Conservation (phyloP, 2,797 vertebrate genomes). For the Parauchenoglanis punctatus region DNA sequence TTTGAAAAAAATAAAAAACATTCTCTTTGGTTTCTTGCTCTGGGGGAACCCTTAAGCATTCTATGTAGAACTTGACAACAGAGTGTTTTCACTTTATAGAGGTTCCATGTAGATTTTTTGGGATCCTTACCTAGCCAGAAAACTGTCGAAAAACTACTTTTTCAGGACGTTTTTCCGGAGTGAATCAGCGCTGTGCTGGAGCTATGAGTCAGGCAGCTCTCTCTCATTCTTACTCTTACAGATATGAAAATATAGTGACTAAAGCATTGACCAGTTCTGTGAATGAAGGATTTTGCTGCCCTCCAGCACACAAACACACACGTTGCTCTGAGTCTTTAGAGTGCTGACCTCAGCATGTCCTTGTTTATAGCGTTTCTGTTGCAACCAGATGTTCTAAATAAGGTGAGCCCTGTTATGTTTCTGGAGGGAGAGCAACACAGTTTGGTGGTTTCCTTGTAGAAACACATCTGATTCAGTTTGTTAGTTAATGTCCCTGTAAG, state of each 20-base stretch:
- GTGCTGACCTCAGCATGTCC: conserved; percentile 36
- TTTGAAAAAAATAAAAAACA: not conserved
- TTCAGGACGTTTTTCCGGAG: not conserved
- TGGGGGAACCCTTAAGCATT: not conserved
- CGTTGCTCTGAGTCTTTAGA: not conserved
- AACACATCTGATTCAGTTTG: not conserved
- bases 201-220: conserved; percentile 42
- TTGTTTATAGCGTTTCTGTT: conserved; percentile 24
- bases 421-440: not conserved
- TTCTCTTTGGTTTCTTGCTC: not conserved
- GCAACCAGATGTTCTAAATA: conserved; percentile 30
- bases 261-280: conserved; percentile 33
- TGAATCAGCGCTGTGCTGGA: conserved; percentile 14
- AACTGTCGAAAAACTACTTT: not conserved
- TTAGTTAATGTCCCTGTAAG: not conserved
- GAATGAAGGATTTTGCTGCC: conserved; percentile 37
- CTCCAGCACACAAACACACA: not conserved
- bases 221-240: conserved; percentile 2
- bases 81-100: not conserved
- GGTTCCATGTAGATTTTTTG: not conserved
- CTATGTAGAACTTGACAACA: not conserved
- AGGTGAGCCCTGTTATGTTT: not conserved
- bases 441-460: not conserved
- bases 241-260: conserved; percentile 29
- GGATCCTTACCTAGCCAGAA: not conserved